Conservation (phyloP, 2,888 invertebrate genomes). For the Drosophila dives region DNA sequence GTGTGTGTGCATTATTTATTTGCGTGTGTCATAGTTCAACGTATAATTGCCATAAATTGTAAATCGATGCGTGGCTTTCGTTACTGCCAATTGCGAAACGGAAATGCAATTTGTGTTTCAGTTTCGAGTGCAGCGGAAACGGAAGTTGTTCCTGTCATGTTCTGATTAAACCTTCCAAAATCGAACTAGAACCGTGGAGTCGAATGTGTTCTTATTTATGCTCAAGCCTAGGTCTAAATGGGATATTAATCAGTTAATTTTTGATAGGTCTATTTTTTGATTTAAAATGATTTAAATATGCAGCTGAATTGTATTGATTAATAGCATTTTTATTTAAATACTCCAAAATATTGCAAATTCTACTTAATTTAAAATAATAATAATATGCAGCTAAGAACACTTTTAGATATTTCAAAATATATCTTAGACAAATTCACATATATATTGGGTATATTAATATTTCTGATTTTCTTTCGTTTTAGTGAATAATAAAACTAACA, state of each 20-base stretch:
- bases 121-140: conserved; percentile 50
- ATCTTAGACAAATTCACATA: background rate
- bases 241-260: background rate
- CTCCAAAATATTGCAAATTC: no score
- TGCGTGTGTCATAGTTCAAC: background rate
- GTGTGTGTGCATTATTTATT: background rate
- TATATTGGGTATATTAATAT: background rate
- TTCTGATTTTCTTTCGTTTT: background rate
- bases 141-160: conserved; percentile 46
- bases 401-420: background rate
- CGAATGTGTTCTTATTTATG: background rate
- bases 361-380: background rate
- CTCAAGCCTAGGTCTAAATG: background rate
- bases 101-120: conserved; percentile 66
- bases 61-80: conserved; percentile 33
- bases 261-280: background rate
- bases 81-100: conserved; percentile 44
- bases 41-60: conserved; percentile 36
- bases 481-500: background rate
- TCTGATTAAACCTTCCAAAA: conserved; percentile 9
- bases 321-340: background rate
- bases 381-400: background rate
- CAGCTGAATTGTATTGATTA: background rate
- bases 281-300: background rate
- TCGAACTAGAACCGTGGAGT: background rate